Evolutionary conservation across 2,797 vertebrate species (phyloP).

Genomic region (Orestias chungarensis): DNA sequence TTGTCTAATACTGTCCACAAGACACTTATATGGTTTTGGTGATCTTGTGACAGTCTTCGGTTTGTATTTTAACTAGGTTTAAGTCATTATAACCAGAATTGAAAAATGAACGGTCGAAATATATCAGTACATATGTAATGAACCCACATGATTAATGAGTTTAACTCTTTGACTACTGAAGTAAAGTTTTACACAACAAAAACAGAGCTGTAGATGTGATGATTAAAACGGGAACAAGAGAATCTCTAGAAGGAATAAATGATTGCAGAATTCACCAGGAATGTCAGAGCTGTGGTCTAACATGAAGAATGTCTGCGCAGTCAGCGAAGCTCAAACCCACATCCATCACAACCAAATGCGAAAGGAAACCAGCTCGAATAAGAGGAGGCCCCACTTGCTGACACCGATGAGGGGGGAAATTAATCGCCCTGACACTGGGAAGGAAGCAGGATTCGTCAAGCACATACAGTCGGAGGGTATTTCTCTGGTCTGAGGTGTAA

Average conservation of each 20-base stretch:
- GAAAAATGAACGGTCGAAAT: background rate
- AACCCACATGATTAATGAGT: background rate
- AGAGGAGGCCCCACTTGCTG: slow-evolving; percentile 33
- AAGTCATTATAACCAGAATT: background rate
- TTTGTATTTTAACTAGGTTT: background rate
- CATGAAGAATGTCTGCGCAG: slow-evolving; percentile 29
- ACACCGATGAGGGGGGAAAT: slow-evolving; percentile 37
- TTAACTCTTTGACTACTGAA: background rate
- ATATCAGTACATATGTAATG: background rate
- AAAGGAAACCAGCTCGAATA: slow-evolving; percentile 32
- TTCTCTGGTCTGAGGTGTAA: slow-evolving; percentile 41
- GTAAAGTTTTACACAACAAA: slow-evolving; percentile 1
- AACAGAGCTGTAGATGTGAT: slow-evolving; percentile 24
- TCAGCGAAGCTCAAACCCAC: slow-evolving; percentile 32
- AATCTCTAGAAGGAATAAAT: slow-evolving; percentile 56
- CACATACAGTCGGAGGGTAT: slow-evolving; percentile 41
- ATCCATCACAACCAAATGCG: slow-evolving; percentile 32
- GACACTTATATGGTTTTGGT: background rate
- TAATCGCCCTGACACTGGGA: slow-evolving; percentile 36
- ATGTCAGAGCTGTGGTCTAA: slow-evolving; percentile 26
- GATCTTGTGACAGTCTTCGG: background rate
- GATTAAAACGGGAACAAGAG: slow-evolving; percentile 36
- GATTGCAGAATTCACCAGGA: slow-evolving; percentile 34
- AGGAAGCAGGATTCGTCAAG: slow-evolving; percentile 44
- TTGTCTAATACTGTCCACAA: background rate